Conservation (phyloP, 1,140 invertebrate species). For the Magallana ariakensis region DNA sequence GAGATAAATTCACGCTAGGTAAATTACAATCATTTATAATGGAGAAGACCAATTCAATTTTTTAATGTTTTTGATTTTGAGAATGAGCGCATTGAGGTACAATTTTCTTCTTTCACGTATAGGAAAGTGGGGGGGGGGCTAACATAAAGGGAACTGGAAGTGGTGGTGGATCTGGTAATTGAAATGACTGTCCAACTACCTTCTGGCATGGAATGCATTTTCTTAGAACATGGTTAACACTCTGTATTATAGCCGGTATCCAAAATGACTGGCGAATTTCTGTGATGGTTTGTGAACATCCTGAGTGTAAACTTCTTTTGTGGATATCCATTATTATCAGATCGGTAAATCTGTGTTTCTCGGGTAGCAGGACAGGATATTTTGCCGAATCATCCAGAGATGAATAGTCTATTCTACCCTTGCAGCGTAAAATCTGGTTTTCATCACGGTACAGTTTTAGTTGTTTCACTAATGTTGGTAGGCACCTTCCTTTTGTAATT, state of each 20-base stretch:
- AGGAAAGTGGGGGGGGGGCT: too few relatives aligned
- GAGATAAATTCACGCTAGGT: too few relatives aligned
- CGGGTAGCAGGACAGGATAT: too few relatives aligned
- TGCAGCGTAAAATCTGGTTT: background rate
- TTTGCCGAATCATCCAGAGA: background rate
- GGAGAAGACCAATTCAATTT: too few relatives aligned
- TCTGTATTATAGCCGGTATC: too few relatives aligned
- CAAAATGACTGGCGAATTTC: background rate
- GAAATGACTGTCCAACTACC: constrained; percentile 28
- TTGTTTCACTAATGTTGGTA: background rate
- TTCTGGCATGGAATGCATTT: constrained; percentile 29
- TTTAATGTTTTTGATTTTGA: too few relatives aligned
- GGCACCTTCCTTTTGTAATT: background rate
- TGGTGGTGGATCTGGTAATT: too few relatives aligned
- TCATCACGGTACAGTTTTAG: background rate
- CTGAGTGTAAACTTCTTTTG: constrained; percentile 21
- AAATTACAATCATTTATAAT: too few relatives aligned
- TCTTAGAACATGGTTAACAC: background rate
- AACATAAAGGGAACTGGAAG: too few relatives aligned
- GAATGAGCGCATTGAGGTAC: too few relatives aligned
- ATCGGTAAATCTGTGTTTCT: too few relatives aligned
- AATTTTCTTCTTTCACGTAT: too few relatives aligned
- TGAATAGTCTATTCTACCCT: background rate
- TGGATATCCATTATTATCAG: background rate
- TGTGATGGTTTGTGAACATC: constrained; percentile 14